Percentiles rank a stretch among this genome's conserved stretches.
These are phyloP conservation scores for Exocentrus adspersus DNA, from an alignment of 2,888 invertebrate genomes.

Conservation along the genomic window DNA sequence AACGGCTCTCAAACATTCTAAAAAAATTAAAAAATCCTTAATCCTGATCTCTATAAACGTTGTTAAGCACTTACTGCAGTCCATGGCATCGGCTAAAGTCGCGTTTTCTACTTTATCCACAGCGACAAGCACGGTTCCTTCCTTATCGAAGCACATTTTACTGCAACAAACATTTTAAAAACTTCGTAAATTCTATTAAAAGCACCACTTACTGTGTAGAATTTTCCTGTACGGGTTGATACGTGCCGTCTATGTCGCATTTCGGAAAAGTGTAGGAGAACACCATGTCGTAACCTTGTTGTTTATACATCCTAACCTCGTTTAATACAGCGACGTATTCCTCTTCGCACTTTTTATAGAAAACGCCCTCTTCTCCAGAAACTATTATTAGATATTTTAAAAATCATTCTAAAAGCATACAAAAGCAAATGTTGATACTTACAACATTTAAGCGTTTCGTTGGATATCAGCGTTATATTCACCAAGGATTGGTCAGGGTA, in stretches of 20 bases:
- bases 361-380: conserved; percentile 47
- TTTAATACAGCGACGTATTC: conserved; percentile 53
- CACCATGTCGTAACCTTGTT: conserved; percentile 53
- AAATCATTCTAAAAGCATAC: neutral
- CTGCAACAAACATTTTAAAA: conserved; percentile 47
- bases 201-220: conserved; percentile 54
- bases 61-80: conserved; percentile 70
- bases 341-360: conserved; percentile 62
- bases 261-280: conserved; percentile 58
- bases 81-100: conserved; percentile 63
- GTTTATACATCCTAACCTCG: conserved; percentile 53
- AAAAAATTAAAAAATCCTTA: conserved; percentile 17
- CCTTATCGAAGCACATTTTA: conserved; percentile 70
- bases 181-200: too few relatives aligned
- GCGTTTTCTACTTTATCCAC: conserved; percentile 60
- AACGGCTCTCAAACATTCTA: conserved; percentile 72
- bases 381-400: conserved; percentile 33
- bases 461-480: conserved; percentile 54
- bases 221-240: conserved; percentile 61
- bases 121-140: conserved; percentile 66
- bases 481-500: conserved; percentile 51
- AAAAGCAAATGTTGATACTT: conserved; percentile 45
- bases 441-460: conserved; percentile 61
- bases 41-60: neutral
- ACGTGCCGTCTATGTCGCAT: conserved; percentile 67